A percentile compares a stretch with the other conserved stretches of the same genome.
Conservation (phyloP, 2,113 vertebrate species). For the mouse (Mus musculus) region GRCm39 chr5:82492501-82493000, state of each 20-base stretch:
- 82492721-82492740: neutral
- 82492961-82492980: neutral
- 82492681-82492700: neutral
- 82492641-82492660: neutral
- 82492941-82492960: neutral
- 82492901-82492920: neutral
- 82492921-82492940: neutral
- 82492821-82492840: neutral
- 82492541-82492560: no score
- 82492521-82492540: neutral
- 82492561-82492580: no score
- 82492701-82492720: neutral
- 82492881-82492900: no score
- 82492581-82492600: neutral
- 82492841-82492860: neutral
- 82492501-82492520: no score
- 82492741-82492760: neutral
- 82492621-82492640: neutral
- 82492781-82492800: neutral
- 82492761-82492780: neutral
- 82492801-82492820: neutral
- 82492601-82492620: neutral
- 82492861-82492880: neutral
- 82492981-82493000: neutral
- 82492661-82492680: neutral